Evolutionary conservation across 2,113 vertebrate species (phyloP), one percentile per base, ranked within the genome.

Genomic region (Serilophus lunatus): DNA sequence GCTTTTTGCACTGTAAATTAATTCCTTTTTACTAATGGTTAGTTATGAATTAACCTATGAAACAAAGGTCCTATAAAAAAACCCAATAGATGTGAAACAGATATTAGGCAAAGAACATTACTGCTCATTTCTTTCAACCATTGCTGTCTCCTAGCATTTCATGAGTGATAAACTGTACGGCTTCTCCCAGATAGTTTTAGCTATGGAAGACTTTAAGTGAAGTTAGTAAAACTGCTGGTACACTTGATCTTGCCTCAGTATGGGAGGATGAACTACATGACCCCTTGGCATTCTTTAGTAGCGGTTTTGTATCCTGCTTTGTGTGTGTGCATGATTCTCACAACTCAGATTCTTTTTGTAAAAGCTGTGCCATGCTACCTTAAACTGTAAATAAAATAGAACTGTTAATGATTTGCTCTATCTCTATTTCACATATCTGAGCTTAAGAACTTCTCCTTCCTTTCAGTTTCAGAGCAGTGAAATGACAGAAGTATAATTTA

Each of bases 21-120:
- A 53, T 86, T 79, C 16, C 54, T 76, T 92, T 93, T 54, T 87
- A 35, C 45, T 91, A 79, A 76, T 5, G 5, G 31, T 59, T 95
- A 75, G 47, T 92, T 85, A 76, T 65, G 88, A 42, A 79, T 77
- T 65, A 19, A 53, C 72, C 33, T 76, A 22, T 51, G 45, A 95
- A 95, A 93, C 53, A 89, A 85, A 79, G 22, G 8, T 80, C 38
- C 54, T 82, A 44, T 33, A 87, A 89, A 92, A 42, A 82, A 92
- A 69, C 36, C 86, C n/a, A n/a, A 45, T 64, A 88, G 71, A 96
- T 91, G 26, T 25, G 72, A 94, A 94, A 33, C 75, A 93, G 84
- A 63, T 82, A 85, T 40, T 89, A 93, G 84, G 50, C 82, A 70
- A 77, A 85, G 63, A 82, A 54, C 6, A 36, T 69, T 63, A 44